Conservation (phyloP, 2,113 vertebrate species). For the Mormoops blainvillei region DNA sequence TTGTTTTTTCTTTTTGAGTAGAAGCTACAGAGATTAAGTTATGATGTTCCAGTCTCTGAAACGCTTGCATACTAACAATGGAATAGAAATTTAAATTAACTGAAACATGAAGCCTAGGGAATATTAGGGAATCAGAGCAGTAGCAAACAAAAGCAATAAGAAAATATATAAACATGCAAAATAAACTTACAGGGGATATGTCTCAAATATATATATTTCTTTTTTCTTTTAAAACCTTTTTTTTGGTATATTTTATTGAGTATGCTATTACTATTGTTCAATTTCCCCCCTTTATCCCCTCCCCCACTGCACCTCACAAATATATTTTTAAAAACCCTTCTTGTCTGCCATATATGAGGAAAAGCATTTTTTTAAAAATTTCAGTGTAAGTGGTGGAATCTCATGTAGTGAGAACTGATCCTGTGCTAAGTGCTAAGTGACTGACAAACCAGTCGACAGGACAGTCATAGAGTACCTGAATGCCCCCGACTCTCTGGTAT, state of each 20-base stretch:
- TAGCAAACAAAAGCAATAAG: neutral
- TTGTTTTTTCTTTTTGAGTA: neutral
- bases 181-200: neutral
- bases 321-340: neutral
- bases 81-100: neutral
- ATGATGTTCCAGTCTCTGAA: neutral
- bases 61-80: neutral
- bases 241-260: too few species aligned
- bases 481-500: accelerated
- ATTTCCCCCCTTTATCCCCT: too few species aligned
- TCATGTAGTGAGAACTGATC: neutral
- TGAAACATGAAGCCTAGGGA: neutral
- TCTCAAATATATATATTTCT: neutral
- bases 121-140: neutral
- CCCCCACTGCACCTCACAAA: too few species aligned
- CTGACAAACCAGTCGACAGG: neutral
- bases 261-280: too few species aligned
- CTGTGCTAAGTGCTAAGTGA: neutral
- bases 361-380: neutral
- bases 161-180: neutral
- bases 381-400: neutral
- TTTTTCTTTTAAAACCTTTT: too few species aligned
- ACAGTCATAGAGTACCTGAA: neutral
- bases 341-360: neutral
- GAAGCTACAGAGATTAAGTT: neutral